phyloP scores from a whole-genome alignment of 2,888 invertebrate genomes.

The Dryobota labecula region DNA sequence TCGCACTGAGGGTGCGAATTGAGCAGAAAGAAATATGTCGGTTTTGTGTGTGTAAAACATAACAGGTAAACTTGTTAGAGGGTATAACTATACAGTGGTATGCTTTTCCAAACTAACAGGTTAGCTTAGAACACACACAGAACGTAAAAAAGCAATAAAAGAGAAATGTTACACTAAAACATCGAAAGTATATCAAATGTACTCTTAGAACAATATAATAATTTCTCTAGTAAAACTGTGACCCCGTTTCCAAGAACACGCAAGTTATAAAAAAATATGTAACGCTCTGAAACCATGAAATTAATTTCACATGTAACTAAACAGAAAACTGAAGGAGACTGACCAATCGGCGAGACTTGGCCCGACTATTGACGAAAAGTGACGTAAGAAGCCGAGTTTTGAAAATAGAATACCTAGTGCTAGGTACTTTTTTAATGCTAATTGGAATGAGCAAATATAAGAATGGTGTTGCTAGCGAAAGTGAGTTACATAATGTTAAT shows the following conservation, averaged over 20 bases:
- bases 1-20: no score
- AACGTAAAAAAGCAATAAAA: conserved; percentile 46
- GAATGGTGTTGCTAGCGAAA: conserved; percentile 80
- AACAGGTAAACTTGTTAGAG: not conserved
- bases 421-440: conserved; percentile 82
- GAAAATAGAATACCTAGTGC: conserved; percentile 73
- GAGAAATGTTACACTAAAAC: conserved; percentile 52
- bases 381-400: conserved; percentile 61
- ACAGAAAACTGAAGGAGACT: conserved; percentile 33
- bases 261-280: conserved; percentile 56
- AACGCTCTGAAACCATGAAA: conserved; percentile 57
- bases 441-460: conserved; percentile 81
- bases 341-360: conserved; percentile 31
- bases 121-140: not conserved
- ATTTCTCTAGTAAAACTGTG: conserved; percentile 55
- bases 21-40: no score
- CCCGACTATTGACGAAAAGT: conserved; percentile 41
- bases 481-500: conserved; percentile 79
- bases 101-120: not conserved
- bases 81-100: not conserved
- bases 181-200: conserved; percentile 57
- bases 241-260: conserved; percentile 54
- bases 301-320: conserved; percentile 51
- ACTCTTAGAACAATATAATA: conserved; percentile 51
- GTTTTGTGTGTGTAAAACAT: no score